These are phyloP conservation scores for Ptychadena robeensis DNA, from an alignment of 2,797 vertebrate species.

Conservation along the genomic window DNA sequence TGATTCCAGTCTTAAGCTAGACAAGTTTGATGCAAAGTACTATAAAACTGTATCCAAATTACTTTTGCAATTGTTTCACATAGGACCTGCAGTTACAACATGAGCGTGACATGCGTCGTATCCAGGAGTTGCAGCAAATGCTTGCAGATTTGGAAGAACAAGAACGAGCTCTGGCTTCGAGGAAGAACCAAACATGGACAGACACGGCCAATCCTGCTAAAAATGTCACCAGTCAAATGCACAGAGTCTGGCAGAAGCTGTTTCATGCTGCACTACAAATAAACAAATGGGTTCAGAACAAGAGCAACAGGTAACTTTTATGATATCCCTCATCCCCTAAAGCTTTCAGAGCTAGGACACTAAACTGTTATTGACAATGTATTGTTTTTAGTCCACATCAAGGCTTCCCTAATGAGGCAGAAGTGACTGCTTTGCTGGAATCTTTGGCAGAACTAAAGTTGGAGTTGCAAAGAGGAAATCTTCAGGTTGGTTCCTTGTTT, in stretches of 20 bases:
- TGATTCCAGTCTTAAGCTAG: no score
- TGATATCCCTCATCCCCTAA: no score
- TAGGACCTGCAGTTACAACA: constrained; percentile 82
- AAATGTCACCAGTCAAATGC: constrained; percentile 23
- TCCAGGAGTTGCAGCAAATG: constrained; percentile 83
- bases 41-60: not conserved
- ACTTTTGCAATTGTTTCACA: constrained; percentile 67
- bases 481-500: constrained; percentile 18
- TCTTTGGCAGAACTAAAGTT: constrained; percentile 28
- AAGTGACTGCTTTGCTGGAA: constrained; percentile 23
- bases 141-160: constrained; percentile 76
- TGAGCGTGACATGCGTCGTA: constrained; percentile 82
- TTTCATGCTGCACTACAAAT: constrained; percentile 69
- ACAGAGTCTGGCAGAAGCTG: constrained; percentile 73
- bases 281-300: constrained; percentile 69
- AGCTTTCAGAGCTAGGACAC: not conserved
- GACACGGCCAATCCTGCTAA: not conserved
- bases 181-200: constrained; percentile 58
- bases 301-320: constrained; percentile 68
- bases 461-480: constrained; percentile 17
- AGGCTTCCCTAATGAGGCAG: constrained; percentile 20
- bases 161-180: constrained; percentile 69
- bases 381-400: not conserved
- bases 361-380: not conserved
- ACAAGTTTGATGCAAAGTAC: not conserved